Conservation (phyloP, 1,140 invertebrate species). For the Capitella teleta region DNA sequence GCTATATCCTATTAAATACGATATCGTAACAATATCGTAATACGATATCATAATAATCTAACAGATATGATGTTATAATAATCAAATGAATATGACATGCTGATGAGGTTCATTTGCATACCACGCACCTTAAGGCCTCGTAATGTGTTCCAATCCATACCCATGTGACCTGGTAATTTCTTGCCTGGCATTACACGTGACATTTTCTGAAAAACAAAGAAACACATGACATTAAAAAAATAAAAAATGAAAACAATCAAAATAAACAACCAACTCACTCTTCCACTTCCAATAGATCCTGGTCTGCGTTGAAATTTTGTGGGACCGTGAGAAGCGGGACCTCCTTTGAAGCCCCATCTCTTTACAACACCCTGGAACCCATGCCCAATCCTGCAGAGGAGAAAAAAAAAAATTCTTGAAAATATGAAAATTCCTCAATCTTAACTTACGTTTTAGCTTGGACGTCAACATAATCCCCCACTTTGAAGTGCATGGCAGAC, state of each 20-base stretch:
- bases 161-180: slow-evolving; percentile 96
- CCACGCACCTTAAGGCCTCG: slow-evolving; percentile 57
- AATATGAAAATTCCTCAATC: background rate
- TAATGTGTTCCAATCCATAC: slow-evolving; percentile 55
- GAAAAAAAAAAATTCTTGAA: slow-evolving; percentile 22
- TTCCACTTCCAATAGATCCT: slow-evolving; percentile 67
- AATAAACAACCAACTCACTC: slow-evolving; percentile 19
- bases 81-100: no score
- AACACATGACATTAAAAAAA: background rate
- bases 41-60: background rate
- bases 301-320: slow-evolving; percentile 90
- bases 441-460: slow-evolving; percentile 76
- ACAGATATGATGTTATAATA: no score
- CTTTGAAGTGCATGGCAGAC: slow-evolving; percentile 73
- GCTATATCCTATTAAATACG: background rate
- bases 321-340: slow-evolving; percentile 76
- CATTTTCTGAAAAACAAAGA: slow-evolving; percentile 47
- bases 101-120: no score
- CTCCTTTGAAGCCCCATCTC: slow-evolving; percentile 88
- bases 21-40: background rate
- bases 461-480: slow-evolving; percentile 83
- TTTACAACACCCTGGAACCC: slow-evolving; percentile 99
- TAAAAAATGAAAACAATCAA: background rate
- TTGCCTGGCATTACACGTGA: slow-evolving; percentile 84
- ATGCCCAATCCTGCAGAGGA: slow-evolving; percentile 46